Percentiles rank a stretch among this genome's conserved stretches.
Conservation (phyloP, 1,140 invertebrate species). For the Eueides isabella region DNA sequence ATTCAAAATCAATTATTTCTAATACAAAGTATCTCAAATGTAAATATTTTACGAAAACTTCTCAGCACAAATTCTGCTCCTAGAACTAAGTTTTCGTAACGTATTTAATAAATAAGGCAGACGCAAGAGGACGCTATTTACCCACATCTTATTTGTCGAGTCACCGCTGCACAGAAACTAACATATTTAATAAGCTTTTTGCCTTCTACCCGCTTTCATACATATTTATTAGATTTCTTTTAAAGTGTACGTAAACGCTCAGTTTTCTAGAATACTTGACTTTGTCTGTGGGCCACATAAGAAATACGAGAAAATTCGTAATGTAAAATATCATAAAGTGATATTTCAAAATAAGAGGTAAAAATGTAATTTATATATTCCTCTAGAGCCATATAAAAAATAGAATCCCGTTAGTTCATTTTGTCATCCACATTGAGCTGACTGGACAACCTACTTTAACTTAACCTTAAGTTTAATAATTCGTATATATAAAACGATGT, state of each 20-base stretch:
- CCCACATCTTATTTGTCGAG: conserved; percentile 10
- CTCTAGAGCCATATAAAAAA: not conserved
- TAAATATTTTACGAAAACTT: not conserved
- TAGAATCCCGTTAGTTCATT: too few species aligned
- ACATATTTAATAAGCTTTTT: conserved; percentile 15
- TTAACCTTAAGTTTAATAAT: too few species aligned
- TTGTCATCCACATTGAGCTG: too few species aligned
- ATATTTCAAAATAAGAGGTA: not conserved
- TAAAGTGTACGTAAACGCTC: conserved; percentile 5
- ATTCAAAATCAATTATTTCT: not conserved
- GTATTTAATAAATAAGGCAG: conserved; percentile 5
- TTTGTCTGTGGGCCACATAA: not conserved
- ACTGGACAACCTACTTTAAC: too few species aligned
- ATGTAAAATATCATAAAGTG: not conserved
- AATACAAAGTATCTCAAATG: not conserved
- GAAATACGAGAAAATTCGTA: not conserved
- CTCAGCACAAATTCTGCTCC: not conserved
- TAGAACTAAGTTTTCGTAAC: not conserved
- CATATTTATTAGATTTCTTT: conserved; percentile 12
- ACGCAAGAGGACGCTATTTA: conserved; percentile 3
- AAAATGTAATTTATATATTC: not conserved
- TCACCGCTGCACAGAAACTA: conserved; percentile 13
- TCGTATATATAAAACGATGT: too few species aligned
- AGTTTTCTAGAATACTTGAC: conserved; percentile 1
- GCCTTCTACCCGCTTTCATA: conserved; percentile 9